Percentiles rank a stretch among this genome's conserved stretches.
Evolutionary conservation across 2,888 invertebrate genomes (phyloP).

Genomic region (Scaptomyza caliginosa): DNA sequence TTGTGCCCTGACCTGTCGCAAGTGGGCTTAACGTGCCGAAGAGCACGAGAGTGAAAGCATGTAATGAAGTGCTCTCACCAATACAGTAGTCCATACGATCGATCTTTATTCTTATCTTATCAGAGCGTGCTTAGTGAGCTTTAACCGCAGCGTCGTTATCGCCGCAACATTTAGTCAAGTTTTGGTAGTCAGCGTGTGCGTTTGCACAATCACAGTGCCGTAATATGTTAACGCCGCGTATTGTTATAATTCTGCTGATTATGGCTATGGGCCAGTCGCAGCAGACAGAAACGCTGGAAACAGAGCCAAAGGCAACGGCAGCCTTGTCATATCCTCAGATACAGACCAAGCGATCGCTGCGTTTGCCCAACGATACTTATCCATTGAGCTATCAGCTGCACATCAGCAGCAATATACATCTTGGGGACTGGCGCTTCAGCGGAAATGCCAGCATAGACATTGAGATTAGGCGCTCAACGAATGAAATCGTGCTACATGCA

Average conservation of each 20-base stretch:
- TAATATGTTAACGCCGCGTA: constrained; percentile 43
- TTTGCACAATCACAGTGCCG: constrained; percentile 34
- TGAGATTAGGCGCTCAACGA: constrained; percentile 67
- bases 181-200: constrained; percentile 59
- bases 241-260: constrained; percentile 27
- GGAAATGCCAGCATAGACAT: constrained; percentile 81
- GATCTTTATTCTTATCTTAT: constrained; percentile 62
- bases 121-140: constrained; percentile 44
- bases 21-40: constrained; percentile 17
- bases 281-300: constrained; percentile 2
- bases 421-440: constrained; percentile 63
- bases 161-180: constrained; percentile 58
- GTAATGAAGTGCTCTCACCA: background rate
- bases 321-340: constrained; percentile 2
- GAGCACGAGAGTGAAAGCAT: background rate
- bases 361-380: constrained; percentile 85
- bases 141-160: constrained; percentile 33
- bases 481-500: constrained; percentile 81
- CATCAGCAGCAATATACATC: constrained; percentile 76
- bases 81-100: constrained; percentile 33
- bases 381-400: constrained; percentile 85
- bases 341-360: constrained; percentile 75
- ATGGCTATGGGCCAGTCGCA: constrained; percentile 25
- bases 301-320: background rate
- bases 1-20: constrained; percentile 57